These are phyloP conservation scores for Drosophila teissieri DNA, from an alignment of 1,140 invertebrate species.

Conservation along the genomic window DNA sequence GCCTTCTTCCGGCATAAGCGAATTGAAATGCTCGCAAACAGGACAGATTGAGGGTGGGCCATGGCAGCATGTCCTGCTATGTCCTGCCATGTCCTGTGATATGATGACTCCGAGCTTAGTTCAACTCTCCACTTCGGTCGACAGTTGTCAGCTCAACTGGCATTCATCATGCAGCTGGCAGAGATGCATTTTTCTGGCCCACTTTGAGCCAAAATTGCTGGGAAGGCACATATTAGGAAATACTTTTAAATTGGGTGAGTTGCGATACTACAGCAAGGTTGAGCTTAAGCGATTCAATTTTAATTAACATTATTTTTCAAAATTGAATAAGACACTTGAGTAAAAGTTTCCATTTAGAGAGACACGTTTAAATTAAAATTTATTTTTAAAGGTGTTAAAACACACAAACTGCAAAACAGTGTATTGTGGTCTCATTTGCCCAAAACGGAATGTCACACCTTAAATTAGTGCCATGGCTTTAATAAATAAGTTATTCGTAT, in stretches of 20 bases:
- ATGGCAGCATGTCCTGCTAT: slow-evolving; percentile 9
- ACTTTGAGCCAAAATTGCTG: background rate
- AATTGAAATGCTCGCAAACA: slow-evolving; percentile 39
- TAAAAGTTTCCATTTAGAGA: too few relatives aligned
- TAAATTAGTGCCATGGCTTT: slow-evolving; percentile 7
- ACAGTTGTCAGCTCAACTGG: slow-evolving; percentile 44
- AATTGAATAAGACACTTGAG: too few relatives aligned
- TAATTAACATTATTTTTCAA: too few relatives aligned
- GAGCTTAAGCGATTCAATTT: too few relatives aligned
- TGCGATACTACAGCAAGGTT: too few relatives aligned
- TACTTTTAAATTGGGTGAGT: background rate
- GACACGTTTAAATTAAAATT: background rate
- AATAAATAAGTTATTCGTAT: background rate
- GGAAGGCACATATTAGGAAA: background rate
- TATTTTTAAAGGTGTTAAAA: background rate
- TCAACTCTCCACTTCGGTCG: slow-evolving; percentile 22
- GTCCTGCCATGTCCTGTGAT: slow-evolving; percentile 24
- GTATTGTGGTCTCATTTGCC: background rate
- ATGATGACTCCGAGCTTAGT: slow-evolving; percentile 40
- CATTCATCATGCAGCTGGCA: slow-evolving; percentile 16
- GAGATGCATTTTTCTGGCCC: slow-evolving; percentile 10
- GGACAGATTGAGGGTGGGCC: background rate
- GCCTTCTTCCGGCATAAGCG: slow-evolving; percentile 48
- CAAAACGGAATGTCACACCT: slow-evolving; percentile 19
- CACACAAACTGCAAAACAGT: background rate